Evolutionary conservation across 2,113 vertebrate species (phyloP).

Genomic region (Cavia porcellus): DNA sequence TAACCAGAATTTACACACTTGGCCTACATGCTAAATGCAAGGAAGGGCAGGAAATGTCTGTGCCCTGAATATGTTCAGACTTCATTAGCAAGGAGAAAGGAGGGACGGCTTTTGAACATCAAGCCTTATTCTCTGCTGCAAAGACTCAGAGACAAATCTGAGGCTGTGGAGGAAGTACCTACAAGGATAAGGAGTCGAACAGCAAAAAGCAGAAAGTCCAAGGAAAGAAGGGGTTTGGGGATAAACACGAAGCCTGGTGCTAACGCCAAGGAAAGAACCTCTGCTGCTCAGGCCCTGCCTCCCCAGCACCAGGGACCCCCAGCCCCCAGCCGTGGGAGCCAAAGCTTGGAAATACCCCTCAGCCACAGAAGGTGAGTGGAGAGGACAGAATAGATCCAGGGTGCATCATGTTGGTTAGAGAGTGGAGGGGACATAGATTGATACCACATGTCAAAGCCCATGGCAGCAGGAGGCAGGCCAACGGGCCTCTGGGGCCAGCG

Average conservation of each 20-base stretch:
- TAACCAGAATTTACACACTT: neutral
- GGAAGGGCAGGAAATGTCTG: neutral
- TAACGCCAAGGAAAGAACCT: neutral
- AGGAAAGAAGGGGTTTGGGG: neutral
- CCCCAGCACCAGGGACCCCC: neutral
- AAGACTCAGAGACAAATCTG: neutral
- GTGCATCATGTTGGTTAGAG: neutral
- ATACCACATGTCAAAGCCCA: neutral
- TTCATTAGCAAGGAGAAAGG: constrained; percentile 3
- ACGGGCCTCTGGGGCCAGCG: neutral
- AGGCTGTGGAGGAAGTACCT: neutral
- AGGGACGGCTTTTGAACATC: neutral
- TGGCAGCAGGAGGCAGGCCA: neutral
- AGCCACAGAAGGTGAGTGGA: neutral
- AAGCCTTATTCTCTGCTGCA: neutral
- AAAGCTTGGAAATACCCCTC: neutral
- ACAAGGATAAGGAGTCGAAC: neutral
- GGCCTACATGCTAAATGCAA: neutral
- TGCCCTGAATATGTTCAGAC: neutral
- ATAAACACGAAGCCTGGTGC: neutral
- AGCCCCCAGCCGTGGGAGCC: neutral
- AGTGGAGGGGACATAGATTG: neutral
- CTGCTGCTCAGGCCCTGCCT: neutral
- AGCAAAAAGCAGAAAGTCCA: neutral
- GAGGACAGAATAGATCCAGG: neutral